Percentiles rank a stretch among this genome's conserved stretches.
phyloP scores from a whole-genome alignment of 2,113 vertebrate genomes.

The Pipra filicauda region DNA sequence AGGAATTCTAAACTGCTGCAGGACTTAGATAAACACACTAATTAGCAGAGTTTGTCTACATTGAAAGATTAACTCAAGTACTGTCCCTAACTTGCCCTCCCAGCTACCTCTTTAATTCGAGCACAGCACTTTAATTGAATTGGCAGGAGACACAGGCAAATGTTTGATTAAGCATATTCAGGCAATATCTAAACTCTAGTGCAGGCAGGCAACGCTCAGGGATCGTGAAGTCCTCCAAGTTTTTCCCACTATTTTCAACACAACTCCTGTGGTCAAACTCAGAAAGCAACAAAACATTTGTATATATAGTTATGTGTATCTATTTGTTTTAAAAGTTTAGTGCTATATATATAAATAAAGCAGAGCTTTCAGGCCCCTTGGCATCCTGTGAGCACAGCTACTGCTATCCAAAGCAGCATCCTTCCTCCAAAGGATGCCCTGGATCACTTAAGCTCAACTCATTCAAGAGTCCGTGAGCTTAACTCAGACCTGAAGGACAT shows the following conservation, averaged over 20 bases:
- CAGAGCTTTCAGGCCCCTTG: not conserved
- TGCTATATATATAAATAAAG: not conserved
- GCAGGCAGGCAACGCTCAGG: not conserved
- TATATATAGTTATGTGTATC: not conserved
- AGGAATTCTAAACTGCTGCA: not conserved
- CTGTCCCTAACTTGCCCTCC: not conserved
- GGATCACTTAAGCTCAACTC: fast-evolving
- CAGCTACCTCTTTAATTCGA: not conserved
- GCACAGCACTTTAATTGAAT: fast-evolving
- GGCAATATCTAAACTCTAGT: not conserved
- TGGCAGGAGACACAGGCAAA: not conserved
- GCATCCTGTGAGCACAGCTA: not conserved
- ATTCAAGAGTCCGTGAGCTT: not conserved
- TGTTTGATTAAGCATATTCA: not conserved
- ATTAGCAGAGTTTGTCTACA: not conserved
- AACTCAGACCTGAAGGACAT: not conserved
- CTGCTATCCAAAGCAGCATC: not conserved
- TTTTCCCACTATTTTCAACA: not conserved
- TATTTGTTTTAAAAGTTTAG: not conserved
- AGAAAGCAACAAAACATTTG: not conserved
- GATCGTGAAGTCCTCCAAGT: not conserved
- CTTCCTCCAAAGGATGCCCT: not conserved
- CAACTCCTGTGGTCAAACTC: not conserved
- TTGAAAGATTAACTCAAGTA: not conserved
- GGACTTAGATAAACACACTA: not conserved